Base-by-base conservation (phyloP, 2,888 invertebrate genomes). In the Drosophila merina region DNA sequence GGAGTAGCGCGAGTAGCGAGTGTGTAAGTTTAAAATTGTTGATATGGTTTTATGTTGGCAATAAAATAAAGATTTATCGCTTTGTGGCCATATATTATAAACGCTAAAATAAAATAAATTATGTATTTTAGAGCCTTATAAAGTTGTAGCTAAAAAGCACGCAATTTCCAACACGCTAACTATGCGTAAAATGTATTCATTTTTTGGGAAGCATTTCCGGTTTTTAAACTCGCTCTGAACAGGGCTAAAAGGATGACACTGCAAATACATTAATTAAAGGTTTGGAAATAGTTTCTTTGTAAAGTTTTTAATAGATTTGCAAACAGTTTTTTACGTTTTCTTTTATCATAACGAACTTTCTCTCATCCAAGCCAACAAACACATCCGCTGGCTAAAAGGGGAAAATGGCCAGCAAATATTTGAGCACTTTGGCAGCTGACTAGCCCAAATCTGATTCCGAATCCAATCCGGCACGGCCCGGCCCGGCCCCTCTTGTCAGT, bases 261-360 rank as follows among this genome's bases (percentile, higher is more conserved):
- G 20, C 20, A 2, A 77, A 79, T 79, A 79, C 70, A 66, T 77
- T 79, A 77, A 79, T 76, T 20, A 20, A 20, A 20, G 20, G 20
- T 20, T 20, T 20, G 20, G 20, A 20, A 20, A 20, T 20, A 20
- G 20, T 1, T 20, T 20, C 20, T 20, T 20, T 2, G 20, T 2
- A 20, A 20, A 20, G 20, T 20, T 77, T 77, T 77, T 76, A 77
- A 77, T 77, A 76, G 77, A 76, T 76, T 77, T 76, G 51, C 67
- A 79, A 79, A 76, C 76, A 76, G 79, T 78, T 77, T 73, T 28
- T 28, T 28, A 28, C 4, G 28, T 28, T 28, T 28, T 28, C 6
- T 28, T 28, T 4, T 28, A 28, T 28, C 5, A 36, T 2, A 20
- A 3, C 0, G 28, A 57, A 60, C 38, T 57, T 60, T 48, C 8